Percentiles rank a stretch among this genome's conserved stretches.
Evolutionary conservation across 2,888 invertebrate genomes (phyloP).

Genomic region (Phanerotoma sp.): DNA sequence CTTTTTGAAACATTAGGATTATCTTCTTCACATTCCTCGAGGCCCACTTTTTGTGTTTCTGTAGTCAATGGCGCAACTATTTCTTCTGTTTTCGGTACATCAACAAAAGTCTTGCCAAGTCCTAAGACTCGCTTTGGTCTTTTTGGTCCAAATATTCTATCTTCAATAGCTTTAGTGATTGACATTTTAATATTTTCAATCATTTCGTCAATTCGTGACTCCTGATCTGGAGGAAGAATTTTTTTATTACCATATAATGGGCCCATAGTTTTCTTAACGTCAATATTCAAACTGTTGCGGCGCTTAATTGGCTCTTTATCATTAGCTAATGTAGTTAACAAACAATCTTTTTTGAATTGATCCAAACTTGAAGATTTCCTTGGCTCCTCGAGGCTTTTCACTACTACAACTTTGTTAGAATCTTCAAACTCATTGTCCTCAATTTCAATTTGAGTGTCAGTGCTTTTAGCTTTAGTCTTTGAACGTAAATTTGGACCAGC

Average conservation of each 20-base stretch:
- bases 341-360: conserved; percentile 43
- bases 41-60: conserved; percentile 46
- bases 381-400: conserved; percentile 18
- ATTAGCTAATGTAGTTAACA: conserved; percentile 40
- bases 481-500: conserved; percentile 51
- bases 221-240: conserved; percentile 40
- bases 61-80: conserved; percentile 50
- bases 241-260: conserved; percentile 46
- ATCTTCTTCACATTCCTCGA: conserved; percentile 33
- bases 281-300: conserved; percentile 51
- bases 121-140: conserved; percentile 45
- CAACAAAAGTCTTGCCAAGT: conserved; percentile 48
- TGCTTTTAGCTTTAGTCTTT: conserved; percentile 51
- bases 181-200: conserved; percentile 52
- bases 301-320: conserved; percentile 43
- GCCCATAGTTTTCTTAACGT: conserved; percentile 49
- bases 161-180: conserved; percentile 53
- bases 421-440: conserved; percentile 19
- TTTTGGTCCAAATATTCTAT: conserved; percentile 47
- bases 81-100: conserved; percentile 51
- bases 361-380: conserved; percentile 34
- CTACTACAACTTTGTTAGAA: conserved; percentile 27
- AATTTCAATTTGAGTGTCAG: conserved; percentile 35
- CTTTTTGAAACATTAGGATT: conserved; percentile 38
- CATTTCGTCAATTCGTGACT: conserved; percentile 53